These are phyloP conservation scores for Xiphophorus couchianus DNA, from an alignment of 2,113 vertebrate genomes.

Conservation along the genomic window DNA sequence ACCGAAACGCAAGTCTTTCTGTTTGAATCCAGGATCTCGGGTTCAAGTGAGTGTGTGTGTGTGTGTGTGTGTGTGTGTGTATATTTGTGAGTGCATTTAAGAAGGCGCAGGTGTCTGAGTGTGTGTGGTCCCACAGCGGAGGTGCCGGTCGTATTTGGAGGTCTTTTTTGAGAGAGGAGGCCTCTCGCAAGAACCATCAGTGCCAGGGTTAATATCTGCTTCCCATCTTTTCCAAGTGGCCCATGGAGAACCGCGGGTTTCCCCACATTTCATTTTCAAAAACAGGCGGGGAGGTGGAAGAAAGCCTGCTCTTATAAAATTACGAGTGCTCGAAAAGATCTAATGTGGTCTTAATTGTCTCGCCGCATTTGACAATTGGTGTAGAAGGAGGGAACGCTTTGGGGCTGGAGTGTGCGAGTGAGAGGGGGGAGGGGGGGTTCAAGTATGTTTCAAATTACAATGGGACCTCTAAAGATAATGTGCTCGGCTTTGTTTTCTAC, in stretches of 20 bases:
- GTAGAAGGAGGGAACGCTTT: slow-evolving; percentile 52
- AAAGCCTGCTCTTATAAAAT: slow-evolving; percentile 81
- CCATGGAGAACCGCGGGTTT: slow-evolving; percentile 76
- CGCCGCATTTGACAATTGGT: slow-evolving; percentile 71
- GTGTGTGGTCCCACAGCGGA: slow-evolving; percentile 78
- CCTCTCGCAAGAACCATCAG: slow-evolving; percentile 75
- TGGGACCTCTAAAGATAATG: slow-evolving; percentile 67
- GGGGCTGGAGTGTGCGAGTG: slow-evolving; percentile 29
- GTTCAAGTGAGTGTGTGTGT: slow-evolving; percentile 49
- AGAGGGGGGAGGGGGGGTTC: slow-evolving; percentile 40
- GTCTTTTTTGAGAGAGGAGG: slow-evolving; percentile 58
- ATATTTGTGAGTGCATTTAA: slow-evolving; percentile 29
- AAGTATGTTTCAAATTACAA: slow-evolving; percentile 82
- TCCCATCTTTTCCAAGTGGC: slow-evolving; percentile 82
- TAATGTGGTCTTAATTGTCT: slow-evolving; percentile 86
- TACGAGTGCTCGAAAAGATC: slow-evolving; percentile 84
- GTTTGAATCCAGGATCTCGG: slow-evolving; percentile 25
- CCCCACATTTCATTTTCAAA: slow-evolving; percentile 70
- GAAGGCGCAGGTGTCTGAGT: slow-evolving; percentile 64
- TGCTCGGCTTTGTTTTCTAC: slow-evolving; percentile 66
- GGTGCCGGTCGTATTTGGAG: slow-evolving; percentile 37
- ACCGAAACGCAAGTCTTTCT: slow-evolving; percentile 21
- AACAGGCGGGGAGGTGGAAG: slow-evolving; percentile 23
- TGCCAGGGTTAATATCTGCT: slow-evolving; percentile 81
- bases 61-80: slow-evolving; percentile 63